Evolutionary conservation across 1,140 invertebrate genomes (phyloP).

Genomic region (Lepidurus packardi): DNA sequence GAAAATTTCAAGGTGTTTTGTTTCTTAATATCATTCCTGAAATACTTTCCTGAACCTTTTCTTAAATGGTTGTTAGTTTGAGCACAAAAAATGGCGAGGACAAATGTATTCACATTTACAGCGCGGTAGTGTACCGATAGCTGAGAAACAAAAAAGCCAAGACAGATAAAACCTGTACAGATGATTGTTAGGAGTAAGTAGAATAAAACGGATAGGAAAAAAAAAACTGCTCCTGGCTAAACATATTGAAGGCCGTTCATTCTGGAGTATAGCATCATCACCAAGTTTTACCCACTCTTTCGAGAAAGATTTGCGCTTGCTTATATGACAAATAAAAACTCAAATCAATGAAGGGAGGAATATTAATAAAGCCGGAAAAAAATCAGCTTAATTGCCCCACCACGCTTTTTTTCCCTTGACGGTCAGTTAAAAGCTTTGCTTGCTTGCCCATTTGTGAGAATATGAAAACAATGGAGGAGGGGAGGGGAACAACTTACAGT

Average conservation of each 20-base stretch:
- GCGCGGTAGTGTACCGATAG: constrained; percentile 1
- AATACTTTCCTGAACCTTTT: neutral
- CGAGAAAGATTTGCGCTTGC: constrained; percentile 20
- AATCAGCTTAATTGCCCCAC: neutral
- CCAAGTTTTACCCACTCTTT: neutral
- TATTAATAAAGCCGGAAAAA: neutral
- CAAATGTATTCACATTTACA: constrained; percentile 22
- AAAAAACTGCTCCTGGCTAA: neutral
- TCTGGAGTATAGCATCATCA: constrained; percentile 7
- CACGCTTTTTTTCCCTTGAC: neutral
- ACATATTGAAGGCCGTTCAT: constrained; percentile 10
- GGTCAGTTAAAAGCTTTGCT: neutral
- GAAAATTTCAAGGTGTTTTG: neutral
- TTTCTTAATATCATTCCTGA: neutral
- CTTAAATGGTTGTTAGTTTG: neutral
- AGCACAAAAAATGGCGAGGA: neutral
- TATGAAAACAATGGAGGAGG: neutral
- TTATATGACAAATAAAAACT: constrained; percentile 16
- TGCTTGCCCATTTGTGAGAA: neutral
- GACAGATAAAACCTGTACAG: constrained; percentile 19
- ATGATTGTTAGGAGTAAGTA: constrained; percentile 22
- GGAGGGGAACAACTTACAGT: constrained; percentile 9
- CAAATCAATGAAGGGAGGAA: neutral
- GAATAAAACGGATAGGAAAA: neutral
- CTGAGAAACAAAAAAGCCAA: constrained; percentile 19